phyloP scores from a whole-genome alignment of 2,797 vertebrate genomes.

The Allobates femoralis region DNA sequence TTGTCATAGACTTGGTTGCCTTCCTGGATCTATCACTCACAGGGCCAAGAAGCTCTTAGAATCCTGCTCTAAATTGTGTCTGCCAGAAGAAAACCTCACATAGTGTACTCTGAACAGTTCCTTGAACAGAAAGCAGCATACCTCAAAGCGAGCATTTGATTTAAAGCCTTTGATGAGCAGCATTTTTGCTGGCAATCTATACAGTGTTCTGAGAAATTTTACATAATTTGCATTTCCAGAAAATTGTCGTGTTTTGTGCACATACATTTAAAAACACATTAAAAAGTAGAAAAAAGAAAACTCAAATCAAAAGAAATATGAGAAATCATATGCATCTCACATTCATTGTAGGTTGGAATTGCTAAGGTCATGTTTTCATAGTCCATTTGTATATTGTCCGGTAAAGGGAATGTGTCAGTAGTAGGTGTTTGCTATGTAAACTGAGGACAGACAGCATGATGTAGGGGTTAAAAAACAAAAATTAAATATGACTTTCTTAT shows the following conservation, averaged over 20 bases:
- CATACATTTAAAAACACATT: not conserved
- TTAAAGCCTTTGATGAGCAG: conserved; percentile 7
- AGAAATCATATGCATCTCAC: too few species aligned
- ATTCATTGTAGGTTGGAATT: too few species aligned
- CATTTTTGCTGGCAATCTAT: not conserved
- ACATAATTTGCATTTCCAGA: conserved; percentile 23
- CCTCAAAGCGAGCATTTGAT: conserved; percentile 25
- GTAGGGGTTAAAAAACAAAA: too few species aligned
- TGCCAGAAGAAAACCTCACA: conserved; percentile 45
- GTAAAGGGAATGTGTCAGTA: too few species aligned
- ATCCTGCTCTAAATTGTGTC: conserved; percentile 23
- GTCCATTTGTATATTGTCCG: too few species aligned
- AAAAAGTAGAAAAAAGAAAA: not conserved
- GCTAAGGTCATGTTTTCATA: not conserved
- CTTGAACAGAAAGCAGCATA: conserved; percentile 14
- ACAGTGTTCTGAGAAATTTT: not conserved
- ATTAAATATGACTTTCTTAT: too few species aligned
- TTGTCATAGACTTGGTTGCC: conserved; percentile 54
- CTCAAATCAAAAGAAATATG: not conserved
- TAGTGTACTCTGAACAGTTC: conserved; percentile 20
- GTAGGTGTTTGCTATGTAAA: too few species aligned
- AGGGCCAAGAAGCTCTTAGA: conserved; percentile 52
- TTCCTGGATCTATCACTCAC: conserved; percentile 55
- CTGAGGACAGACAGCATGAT: too few species aligned
- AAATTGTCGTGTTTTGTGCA: not conserved